Conservation (phyloP, 2,113 vertebrate genomes). For the Tretioscincus oriximinensis region DNA sequence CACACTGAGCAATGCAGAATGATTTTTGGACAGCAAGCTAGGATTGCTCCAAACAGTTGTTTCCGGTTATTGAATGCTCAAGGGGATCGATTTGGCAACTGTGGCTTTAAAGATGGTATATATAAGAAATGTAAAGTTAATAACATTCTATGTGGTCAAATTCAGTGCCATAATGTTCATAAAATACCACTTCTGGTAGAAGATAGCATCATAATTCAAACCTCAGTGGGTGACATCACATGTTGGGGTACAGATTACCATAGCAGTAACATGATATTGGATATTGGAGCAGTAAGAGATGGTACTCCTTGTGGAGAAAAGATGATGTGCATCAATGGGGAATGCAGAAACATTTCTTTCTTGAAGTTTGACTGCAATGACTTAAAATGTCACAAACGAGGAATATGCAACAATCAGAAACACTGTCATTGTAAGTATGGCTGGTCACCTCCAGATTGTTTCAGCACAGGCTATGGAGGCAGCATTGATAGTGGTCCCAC, state of each 20-base stretch:
- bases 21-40: constrained; percentile 60
- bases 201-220: constrained; percentile 35
- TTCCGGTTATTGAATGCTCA: constrained; percentile 30
- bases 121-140: constrained; percentile 12
- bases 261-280: rapidly evolving
- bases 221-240: rapidly evolving
- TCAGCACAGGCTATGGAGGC: constrained; percentile 78
- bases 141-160: constrained; percentile 33
- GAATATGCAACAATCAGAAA: constrained; percentile 83
- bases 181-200: constrained; percentile 20
- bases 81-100: constrained; percentile 46
- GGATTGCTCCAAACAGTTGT: constrained; percentile 6
- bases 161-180: constrained; percentile 42
- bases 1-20: constrained; percentile 67
- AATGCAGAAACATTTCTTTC: neutral
- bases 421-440: constrained; percentile 84
- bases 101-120: neutral
- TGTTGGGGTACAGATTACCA: constrained; percentile 45
- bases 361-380: constrained; percentile 23
- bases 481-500: constrained; percentile 86
- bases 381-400: constrained; percentile 41
- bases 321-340: rapidly evolving
- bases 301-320: constrained; percentile 3
- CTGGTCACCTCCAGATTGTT: constrained; percentile 80
- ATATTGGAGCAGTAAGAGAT: constrained; percentile 5